A percentile compares a stretch with the other conserved stretches of the same genome.
phyloP scores from a whole-genome alignment of 1,140 invertebrate genomes.

The Lordiphosa mommai region DNA sequence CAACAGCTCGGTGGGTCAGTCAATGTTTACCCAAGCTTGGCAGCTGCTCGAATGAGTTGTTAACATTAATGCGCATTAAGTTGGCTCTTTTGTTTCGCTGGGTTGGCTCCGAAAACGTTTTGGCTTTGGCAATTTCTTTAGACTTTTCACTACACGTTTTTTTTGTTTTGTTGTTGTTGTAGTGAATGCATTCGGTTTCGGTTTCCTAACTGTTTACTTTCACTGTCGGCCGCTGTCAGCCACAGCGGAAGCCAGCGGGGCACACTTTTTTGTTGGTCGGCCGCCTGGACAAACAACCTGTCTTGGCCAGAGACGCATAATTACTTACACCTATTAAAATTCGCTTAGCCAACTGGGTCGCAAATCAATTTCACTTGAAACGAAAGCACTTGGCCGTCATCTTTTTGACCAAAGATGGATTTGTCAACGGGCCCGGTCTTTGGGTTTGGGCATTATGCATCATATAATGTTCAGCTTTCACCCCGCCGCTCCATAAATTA shows the following conservation, averaged over 20 bases:
- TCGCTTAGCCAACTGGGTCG: slow-evolving; percentile 64
- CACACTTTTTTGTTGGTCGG: slow-evolving; percentile 44
- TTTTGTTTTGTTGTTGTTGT: slow-evolving; percentile 43
- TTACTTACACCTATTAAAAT: slow-evolving; percentile 71
- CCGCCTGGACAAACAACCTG: slow-evolving; percentile 19
- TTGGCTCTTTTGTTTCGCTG: slow-evolving; percentile 27
- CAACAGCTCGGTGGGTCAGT: slow-evolving; percentile 31
- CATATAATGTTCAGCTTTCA: slow-evolving; percentile 51
- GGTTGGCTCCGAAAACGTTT: slow-evolving; percentile 32
- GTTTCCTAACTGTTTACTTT: slow-evolving; percentile 57
- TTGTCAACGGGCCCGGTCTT: slow-evolving; percentile 36
- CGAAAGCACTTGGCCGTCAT: slow-evolving; percentile 53
- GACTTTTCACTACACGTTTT: slow-evolving; percentile 58
- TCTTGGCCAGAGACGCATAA: slow-evolving; percentile 54
- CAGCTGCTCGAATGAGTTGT: slow-evolving; percentile 54
- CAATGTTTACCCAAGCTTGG: slow-evolving; percentile 37
- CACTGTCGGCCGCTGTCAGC: slow-evolving; percentile 27
- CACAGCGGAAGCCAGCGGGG: slow-evolving; percentile 54
- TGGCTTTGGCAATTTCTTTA: slow-evolving; percentile 35
- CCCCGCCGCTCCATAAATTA: slow-evolving; percentile 47
- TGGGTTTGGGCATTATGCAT: slow-evolving; percentile 17
- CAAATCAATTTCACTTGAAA: slow-evolving; percentile 76
- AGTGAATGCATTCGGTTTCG: slow-evolving; percentile 12
- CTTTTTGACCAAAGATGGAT: slow-evolving; percentile 55
- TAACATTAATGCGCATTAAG: slow-evolving; percentile 57